These are phyloP conservation scores for Ptychoptera contaminata DNA, from an alignment of 2,888 invertebrate genomes.

Conservation along the genomic window DNA sequence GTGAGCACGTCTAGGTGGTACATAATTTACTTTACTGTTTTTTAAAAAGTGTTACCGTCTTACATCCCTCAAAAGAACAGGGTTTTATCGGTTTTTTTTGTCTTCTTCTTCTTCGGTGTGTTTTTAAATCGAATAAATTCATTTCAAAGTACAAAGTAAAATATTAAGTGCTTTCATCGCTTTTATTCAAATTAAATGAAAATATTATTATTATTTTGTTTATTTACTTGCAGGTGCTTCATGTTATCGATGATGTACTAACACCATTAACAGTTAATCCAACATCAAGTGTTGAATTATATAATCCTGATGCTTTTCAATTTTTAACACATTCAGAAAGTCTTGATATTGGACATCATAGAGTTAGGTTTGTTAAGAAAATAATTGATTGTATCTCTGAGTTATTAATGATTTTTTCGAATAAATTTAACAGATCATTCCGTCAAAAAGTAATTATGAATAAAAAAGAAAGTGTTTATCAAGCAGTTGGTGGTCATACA, in stretches of 20 bases:
- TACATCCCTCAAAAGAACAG: too few relatives aligned
- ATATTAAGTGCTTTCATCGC: too few relatives aligned
- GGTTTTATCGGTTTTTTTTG: too few relatives aligned
- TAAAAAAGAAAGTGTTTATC: conserved; percentile 59
- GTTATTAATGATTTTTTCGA: too few relatives aligned
- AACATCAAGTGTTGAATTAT: conserved; percentile 43
- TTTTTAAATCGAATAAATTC: too few relatives aligned
- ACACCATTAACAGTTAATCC: conserved; percentile 55
- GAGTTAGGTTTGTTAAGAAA: conserved; percentile 54
- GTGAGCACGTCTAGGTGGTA: too few relatives aligned
- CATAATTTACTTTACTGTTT: too few relatives aligned
- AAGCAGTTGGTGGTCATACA: conserved; percentile 64
- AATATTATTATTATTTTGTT: conserved; percentile 1
- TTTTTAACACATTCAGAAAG: conserved; percentile 64
- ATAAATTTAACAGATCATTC: conserved; percentile 41
- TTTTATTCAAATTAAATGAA: conserved; percentile 2
- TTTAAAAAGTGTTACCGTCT: too few relatives aligned
- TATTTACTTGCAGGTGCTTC: conserved; percentile 46
- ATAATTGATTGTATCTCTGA: neutral
- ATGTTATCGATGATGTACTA: conserved; percentile 76
- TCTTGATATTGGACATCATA: conserved; percentile 53
- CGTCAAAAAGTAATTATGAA: conserved; percentile 57
- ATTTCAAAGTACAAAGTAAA: too few relatives aligned
- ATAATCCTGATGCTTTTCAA: conserved; percentile 67
- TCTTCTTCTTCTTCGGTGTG: too few relatives aligned